Conservation (phyloP, 2,113 vertebrate species). For the Otis tarda region DNA sequence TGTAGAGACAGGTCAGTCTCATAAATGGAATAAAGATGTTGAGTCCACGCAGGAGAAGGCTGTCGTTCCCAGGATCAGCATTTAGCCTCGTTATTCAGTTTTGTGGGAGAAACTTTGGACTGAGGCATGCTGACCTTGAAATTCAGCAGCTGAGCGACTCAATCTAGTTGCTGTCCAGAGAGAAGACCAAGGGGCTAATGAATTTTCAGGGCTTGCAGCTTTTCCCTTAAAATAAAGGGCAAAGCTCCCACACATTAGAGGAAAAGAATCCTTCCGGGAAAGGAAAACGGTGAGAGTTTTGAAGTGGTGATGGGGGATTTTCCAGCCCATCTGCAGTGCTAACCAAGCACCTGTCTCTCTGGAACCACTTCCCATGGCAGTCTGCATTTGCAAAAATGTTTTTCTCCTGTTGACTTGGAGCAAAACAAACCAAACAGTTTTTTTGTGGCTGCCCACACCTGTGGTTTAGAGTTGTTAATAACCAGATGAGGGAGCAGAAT, state of each 20-base stretch:
- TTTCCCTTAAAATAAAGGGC: background rate
- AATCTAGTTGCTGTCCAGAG: background rate
- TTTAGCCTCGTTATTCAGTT: background rate
- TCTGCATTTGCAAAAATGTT: background rate
- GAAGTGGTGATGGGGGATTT: background rate
- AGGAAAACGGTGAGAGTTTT: background rate
- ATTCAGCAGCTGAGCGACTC: background rate
- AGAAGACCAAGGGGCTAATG: background rate
- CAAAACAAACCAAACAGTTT: background rate
- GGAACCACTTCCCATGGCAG: accelerated
- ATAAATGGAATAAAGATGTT: background rate
- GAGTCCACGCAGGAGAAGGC: accelerated
- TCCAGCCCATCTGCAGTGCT: background rate
- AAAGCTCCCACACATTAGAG: background rate
- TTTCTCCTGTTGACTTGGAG: background rate
- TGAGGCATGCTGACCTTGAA: background rate
- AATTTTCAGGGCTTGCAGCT: background rate
- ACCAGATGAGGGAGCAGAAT: background rate
- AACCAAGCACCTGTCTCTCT: background rate
- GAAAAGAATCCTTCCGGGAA: background rate
- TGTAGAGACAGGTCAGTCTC: background rate
- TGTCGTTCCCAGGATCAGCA: background rate
- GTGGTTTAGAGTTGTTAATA: background rate
- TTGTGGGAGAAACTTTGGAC: background rate
- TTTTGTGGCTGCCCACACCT: background rate